These are phyloP conservation scores for Lepisosteus osseus DNA, from an alignment of 2,113 vertebrate species.

Conservation along the genomic window DNA sequence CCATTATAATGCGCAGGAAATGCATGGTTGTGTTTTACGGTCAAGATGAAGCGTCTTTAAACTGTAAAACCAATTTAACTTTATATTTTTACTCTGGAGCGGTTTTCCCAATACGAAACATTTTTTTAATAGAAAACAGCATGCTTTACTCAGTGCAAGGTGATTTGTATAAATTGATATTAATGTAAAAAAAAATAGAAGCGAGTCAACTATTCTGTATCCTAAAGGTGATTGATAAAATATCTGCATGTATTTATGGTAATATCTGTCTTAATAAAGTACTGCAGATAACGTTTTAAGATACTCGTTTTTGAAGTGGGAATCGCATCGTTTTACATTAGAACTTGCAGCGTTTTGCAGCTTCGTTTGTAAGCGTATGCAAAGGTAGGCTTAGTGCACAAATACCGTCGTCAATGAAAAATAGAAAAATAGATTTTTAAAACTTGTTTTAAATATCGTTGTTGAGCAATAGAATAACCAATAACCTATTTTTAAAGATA, in stretches of 20 bases:
- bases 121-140: slow-evolving; percentile 26
- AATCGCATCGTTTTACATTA: too few relatives aligned
- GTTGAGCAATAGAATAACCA: too few relatives aligned
- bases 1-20: slow-evolving; percentile 33
- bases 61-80: slow-evolving; percentile 26
- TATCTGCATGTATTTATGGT: slow-evolving; percentile 59
- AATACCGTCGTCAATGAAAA: neutral
- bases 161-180: slow-evolving; percentile 56
- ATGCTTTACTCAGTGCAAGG: slow-evolving; percentile 59
- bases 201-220: slow-evolving; percentile 55
- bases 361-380: too few relatives aligned
- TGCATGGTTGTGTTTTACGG: slow-evolving; percentile 25
- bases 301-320: slow-evolving; percentile 15
- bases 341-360: too few relatives aligned
- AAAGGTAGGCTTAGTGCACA: neutral
- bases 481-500: too few relatives aligned
- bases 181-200: slow-evolving; percentile 48
- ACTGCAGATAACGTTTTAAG: slow-evolving; percentile 48
- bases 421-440: too few relatives aligned
- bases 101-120: neutral
- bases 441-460: too few relatives aligned
- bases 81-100: slow-evolving; percentile 21
- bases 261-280: slow-evolving; percentile 70
- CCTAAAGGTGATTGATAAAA: slow-evolving; percentile 54
- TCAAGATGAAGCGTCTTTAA: slow-evolving; percentile 28